phyloP scores from a whole-genome alignment of 2,797 vertebrate species.

The Hyperoplus immaculatus region DNA sequence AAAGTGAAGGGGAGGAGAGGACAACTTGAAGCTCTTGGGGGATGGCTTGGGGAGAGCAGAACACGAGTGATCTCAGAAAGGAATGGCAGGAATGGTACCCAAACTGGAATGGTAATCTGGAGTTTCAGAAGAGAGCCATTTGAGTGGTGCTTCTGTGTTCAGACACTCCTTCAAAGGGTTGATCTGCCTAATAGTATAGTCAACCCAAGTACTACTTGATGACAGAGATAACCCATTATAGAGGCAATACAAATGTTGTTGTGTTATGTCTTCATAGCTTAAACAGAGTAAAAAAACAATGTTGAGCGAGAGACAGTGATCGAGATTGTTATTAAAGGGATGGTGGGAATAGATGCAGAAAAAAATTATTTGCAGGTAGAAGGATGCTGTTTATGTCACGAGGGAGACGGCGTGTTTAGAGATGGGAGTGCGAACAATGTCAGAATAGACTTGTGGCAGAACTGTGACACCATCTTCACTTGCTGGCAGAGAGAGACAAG shows the following conservation, averaged over 20 bases:
- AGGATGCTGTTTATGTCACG: constrained; percentile 11
- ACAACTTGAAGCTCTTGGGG: constrained; percentile 12
- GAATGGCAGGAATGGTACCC: constrained; percentile 16
- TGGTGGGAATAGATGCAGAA: constrained; percentile 8
- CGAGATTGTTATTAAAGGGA: constrained; percentile 13
- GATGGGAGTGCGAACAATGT: constrained; percentile 35
- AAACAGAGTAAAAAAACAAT: not conserved
- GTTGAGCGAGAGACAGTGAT: not conserved
- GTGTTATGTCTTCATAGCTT: not conserved
- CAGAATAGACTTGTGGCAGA: constrained; percentile 35
- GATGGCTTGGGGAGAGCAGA: constrained; percentile 22
- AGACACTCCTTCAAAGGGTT: constrained; percentile 25
- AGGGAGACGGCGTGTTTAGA: constrained; percentile 26
- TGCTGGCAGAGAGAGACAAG: constrained; percentile 12
- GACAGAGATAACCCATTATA: constrained; percentile 9
- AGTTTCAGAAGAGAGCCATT: constrained; percentile 11
- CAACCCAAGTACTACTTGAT: constrained; percentile 18
- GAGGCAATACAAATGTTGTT: constrained; percentile 24
- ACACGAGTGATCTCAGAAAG: constrained; percentile 41
- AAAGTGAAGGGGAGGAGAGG: constrained; percentile 13
- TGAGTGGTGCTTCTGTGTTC: constrained; percentile 28
- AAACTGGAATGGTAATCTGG: constrained; percentile 13
- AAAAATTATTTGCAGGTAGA: constrained; percentile 17
- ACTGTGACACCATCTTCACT: constrained; percentile 41
- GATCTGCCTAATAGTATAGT: constrained; percentile 52